phyloP scores from a whole-genome alignment of 2,113 vertebrate genomes.

The Lepus europaeus region DNA sequence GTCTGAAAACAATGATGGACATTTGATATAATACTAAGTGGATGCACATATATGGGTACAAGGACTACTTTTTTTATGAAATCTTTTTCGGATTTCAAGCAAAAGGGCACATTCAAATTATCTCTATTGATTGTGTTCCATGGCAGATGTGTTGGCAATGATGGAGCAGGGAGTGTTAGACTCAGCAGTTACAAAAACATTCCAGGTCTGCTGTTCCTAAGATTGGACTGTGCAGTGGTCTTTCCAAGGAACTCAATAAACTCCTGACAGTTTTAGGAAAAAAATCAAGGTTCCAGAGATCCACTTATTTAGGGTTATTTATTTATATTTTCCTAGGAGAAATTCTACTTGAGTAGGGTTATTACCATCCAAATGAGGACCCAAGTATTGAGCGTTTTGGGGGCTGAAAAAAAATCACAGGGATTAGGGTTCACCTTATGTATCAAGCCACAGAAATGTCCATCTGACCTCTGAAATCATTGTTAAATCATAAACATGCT shows the following conservation, averaged over 20 bases:
- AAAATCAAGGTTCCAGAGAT: neutral
- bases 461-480: accelerated
- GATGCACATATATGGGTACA: neutral
- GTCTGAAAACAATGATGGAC: neutral
- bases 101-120: neutral
- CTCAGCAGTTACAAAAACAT: neutral
- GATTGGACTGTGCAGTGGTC: neutral
- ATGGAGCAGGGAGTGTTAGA: neutral
- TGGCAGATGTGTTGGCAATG: neutral
- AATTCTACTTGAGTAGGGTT: neutral
- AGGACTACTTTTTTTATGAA: neutral
- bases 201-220: neutral
- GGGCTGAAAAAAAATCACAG: neutral
- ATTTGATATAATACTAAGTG: neutral
- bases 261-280: neutral
- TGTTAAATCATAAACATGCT: neutral
- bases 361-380: neutral
- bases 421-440: neutral
- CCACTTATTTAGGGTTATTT: neutral
- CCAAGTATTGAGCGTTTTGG: neutral
- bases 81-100: neutral
- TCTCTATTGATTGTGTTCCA: neutral
- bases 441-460: neutral
- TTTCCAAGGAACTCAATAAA: neutral
- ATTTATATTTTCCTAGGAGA: neutral